These are phyloP conservation scores for Acropora tenuis DNA, from an alignment of 64 coral and sea anemone genomes.

Conservation along the genomic window DNA sequence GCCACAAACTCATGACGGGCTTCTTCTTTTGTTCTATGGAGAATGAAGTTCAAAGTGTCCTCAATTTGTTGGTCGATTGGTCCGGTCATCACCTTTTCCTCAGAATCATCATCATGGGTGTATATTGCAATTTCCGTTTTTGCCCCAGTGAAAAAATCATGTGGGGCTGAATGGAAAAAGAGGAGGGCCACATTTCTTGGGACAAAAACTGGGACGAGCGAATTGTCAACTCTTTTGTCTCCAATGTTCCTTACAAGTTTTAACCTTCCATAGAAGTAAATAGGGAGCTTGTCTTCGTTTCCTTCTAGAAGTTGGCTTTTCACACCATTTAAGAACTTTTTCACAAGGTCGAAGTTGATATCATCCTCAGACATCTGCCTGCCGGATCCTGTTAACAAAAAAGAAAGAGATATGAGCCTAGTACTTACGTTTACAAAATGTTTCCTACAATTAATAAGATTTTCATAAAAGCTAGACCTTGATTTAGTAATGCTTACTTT, in stretches of 20 bases:
- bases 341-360: constrained; percentile 54
- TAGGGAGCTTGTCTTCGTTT: constrained; percentile 16
- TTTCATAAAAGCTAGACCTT: no score
- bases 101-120: constrained; percentile 34
- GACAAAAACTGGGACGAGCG: background rate
- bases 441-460: no score
- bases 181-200: constrained; percentile 60
- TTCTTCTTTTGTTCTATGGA: constrained; percentile 53
- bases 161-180: constrained; percentile 53
- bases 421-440: no score
- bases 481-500: no score
- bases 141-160: constrained; percentile 66
- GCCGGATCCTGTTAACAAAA: constrained; percentile 18
- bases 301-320: constrained; percentile 47
- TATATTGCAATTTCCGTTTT: constrained; percentile 76
- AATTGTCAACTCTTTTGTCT: constrained; percentile 29
- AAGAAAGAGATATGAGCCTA: no score
- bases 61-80: constrained; percentile 61
- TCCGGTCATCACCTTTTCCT: constrained; percentile 24
- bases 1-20: constrained; percentile 40
- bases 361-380: constrained; percentile 47
- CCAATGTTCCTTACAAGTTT: constrained; percentile 40
- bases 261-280: constrained; percentile 21
- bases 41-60: constrained; percentile 19
- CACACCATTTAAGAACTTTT: constrained; percentile 53